These are phyloP conservation scores for Norana najaformis DNA, from an alignment of 2,888 invertebrate genomes.

Conservation along the genomic window DNA sequence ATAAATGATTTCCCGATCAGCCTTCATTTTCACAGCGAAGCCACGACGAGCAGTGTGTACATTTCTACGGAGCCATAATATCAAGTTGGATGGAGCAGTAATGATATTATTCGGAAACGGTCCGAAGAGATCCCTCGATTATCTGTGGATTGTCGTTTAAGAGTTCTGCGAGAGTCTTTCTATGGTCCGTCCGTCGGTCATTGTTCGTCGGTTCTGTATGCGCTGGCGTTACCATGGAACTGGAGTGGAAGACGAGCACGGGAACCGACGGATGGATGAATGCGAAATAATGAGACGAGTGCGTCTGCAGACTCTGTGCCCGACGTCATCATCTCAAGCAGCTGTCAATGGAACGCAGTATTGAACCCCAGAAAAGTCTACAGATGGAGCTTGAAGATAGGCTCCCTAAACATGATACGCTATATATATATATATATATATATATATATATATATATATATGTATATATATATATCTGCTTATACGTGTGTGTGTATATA, in stretches of 20 bases:
- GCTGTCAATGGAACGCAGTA: too few relatives aligned
- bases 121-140: not conserved
- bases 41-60: not conserved
- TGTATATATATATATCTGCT: not conserved
- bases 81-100: not conserved
- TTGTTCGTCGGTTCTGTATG: not conserved
- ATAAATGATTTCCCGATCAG: constrained; percentile 6
- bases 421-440: not conserved
- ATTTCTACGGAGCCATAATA: not conserved
- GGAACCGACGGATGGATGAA: not conserved
- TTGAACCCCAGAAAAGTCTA: not conserved
- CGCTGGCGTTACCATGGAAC: not conserved
- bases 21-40: not conserved
- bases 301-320: too few relatives aligned
- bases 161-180: not conserved
- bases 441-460: not conserved
- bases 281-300: not conserved
- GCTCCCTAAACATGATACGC: too few relatives aligned
- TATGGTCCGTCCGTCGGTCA: not conserved
- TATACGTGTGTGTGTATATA: not conserved
- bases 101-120: not conserved
- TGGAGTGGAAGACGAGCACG: not conserved
- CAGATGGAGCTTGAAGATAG: too few relatives aligned
- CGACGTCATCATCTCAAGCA: too few relatives aligned
- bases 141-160: not conserved